Percentiles rank a stretch among this genome's conserved stretches.
These are phyloP conservation scores for Ancistrus triradiatus DNA, from an alignment of 2,113 vertebrate species.

Conservation along the genomic window DNA sequence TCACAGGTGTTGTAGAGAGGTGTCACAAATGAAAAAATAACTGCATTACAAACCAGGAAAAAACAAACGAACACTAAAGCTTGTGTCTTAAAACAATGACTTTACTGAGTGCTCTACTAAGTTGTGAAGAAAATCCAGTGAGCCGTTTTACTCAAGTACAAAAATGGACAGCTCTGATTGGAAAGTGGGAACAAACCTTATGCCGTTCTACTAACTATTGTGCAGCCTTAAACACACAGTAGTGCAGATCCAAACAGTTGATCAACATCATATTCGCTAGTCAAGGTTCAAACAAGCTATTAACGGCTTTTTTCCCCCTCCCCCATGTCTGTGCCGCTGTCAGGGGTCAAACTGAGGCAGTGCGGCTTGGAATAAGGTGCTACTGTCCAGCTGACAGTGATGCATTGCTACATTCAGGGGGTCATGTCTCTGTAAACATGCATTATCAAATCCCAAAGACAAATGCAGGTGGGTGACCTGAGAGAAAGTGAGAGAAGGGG, in stretches of 20 bases:
- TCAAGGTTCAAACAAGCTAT: conserved; percentile 68
- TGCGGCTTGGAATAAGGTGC: conserved; percentile 82
- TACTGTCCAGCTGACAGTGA: conserved; percentile 92
- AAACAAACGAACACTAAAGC: no score
- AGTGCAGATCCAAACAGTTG: conserved; percentile 50
- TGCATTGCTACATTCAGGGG: conserved; percentile 88
- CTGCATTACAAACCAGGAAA: no score
- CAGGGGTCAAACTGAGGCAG: conserved; percentile 75
- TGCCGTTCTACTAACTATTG: no score
- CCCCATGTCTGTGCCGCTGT: conserved; percentile 56
- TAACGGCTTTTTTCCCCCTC: conserved; percentile 63
- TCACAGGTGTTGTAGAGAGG: no score
- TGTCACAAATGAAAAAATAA: no score
- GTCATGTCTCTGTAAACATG: conserved; percentile 97
- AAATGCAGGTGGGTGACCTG: conserved; percentile 81
- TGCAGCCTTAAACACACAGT: conserved; percentile 20
- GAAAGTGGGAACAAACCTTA: no score
- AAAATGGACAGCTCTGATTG: no score
- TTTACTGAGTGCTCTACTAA: no score
- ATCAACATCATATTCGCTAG: conserved; percentile 57
- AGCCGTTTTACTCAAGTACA: no score
- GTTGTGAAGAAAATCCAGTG: no score
- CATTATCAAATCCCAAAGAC: conserved; percentile 98
- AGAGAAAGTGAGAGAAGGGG: conserved; percentile 56
- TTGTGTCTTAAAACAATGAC: no score